Evolutionary conservation across 23 tunicate genomes (phyloP), one percentile per base, ranked within the genome.

Genomic region (Trididemnum nubilum): DNA sequence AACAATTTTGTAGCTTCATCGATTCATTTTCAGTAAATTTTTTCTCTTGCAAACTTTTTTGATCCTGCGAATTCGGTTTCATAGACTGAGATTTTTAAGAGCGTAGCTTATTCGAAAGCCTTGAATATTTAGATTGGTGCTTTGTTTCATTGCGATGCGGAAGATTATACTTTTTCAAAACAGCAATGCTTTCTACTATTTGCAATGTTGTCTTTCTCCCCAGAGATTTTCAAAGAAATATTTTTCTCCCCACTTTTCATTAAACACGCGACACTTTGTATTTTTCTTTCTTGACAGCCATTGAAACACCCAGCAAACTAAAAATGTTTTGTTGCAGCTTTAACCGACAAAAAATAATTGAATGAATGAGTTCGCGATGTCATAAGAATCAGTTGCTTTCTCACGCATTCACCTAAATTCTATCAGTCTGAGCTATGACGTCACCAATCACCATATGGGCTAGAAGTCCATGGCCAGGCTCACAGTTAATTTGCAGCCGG

Each of bases 1-100:
- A 33, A 72, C 80, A 33, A 83, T 72, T 72, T 72, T 83, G 35
- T 72, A 72, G 54, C 87, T 83, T 83, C 29, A 72, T 44, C 70
- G 87, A 24, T 83, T 51, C 87, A 72, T 83, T 72, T 72, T 72
- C 87, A 35, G 71, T 39, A 44, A 44, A 15, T 44, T 44, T 44
- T 44, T 15, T 44, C 54, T 9, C 54, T 9, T 7, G 15, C 54
- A 44, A 15, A 44, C 54, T 44, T 44, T 15, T 44, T 44, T 44
- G 54, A 44, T 15, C 54, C 54, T 44, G 54, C 54, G 15, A 44
- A 44, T 15, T 44, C 9, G 15, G 54, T 44, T 44, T 44, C 54
- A 44, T 44, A 44, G 54, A 44, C 54, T 44, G 54, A 44, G 15
- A 44, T 44, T 44, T 44, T 44, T 44, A 9, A 9, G 54, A 44